Conservation (phyloP, 2,888 invertebrate species). For the Tanypteryx hageni region DNA sequence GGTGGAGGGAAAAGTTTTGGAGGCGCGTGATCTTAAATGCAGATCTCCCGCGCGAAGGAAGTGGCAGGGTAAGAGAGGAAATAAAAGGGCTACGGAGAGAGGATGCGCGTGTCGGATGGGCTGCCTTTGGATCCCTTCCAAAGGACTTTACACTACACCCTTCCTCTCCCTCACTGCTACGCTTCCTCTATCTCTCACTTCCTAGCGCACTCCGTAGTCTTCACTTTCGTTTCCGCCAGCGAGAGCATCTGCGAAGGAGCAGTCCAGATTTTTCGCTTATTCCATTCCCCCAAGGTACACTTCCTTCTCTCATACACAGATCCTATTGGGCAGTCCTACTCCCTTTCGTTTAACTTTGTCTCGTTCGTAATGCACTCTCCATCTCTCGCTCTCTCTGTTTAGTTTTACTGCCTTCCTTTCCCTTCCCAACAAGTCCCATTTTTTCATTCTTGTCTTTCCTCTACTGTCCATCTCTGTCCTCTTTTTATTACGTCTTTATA, state of each 20-base stretch:
- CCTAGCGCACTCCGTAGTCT: background rate
- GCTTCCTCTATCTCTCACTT: background rate
- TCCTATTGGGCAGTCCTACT: background rate
- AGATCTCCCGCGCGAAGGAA: too few relatives aligned
- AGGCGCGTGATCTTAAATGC: slow-evolving; percentile 42
- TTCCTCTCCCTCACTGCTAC: background rate
- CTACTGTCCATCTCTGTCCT: background rate
- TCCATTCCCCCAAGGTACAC: background rate
- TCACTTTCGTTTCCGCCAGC: background rate
- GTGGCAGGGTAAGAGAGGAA: background rate
- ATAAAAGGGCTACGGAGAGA: background rate
- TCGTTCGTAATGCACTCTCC: background rate
- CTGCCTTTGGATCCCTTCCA: slow-evolving; percentile 49
- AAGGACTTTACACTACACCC: slow-evolving; percentile 33
- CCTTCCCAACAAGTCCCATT: background rate
- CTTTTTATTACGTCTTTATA: background rate
- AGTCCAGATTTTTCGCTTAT: slow-evolving; percentile 6
- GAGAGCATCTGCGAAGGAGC: background rate
- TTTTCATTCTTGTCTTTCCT: background rate
- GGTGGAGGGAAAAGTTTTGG: background rate
- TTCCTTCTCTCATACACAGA: background rate
- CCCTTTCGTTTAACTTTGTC: background rate
- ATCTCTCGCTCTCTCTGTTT: background rate
- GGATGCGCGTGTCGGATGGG: slow-evolving; percentile 39
- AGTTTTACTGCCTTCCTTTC: background rate